A percentile compares a stretch with the other conserved stretches of the same genome.
Evolutionary conservation across 2,888 invertebrate species (phyloP).

Genomic region (Agelastica alni): DNA sequence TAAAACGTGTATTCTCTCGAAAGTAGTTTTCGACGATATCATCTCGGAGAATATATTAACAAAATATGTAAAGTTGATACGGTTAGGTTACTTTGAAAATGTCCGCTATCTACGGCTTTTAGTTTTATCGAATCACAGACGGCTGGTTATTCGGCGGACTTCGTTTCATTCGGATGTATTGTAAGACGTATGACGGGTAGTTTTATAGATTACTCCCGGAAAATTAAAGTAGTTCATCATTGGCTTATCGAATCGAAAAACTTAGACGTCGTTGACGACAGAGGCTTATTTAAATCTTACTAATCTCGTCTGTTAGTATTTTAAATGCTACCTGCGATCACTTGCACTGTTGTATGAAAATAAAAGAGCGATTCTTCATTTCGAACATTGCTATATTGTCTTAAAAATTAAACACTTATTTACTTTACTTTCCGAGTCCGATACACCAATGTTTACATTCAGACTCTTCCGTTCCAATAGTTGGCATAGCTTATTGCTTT

Average conservation of each 20-base stretch:
- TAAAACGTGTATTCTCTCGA: slow-evolving; percentile 21
- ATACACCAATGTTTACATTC: too few species aligned
- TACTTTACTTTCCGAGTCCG: too few species aligned
- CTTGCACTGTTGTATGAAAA: too few species aligned
- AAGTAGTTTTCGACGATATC: slow-evolving; percentile 19
- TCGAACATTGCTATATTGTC: too few species aligned
- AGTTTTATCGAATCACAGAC: slow-evolving; percentile 17
- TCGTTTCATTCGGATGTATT: slow-evolving; percentile 15
- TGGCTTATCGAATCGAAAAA: slow-evolving; percentile 19
- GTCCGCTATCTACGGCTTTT: slow-evolving; percentile 21
- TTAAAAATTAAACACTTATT: too few species aligned
- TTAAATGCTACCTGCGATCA: too few species aligned
- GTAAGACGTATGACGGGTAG: slow-evolving; percentile 18
- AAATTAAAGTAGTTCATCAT: slow-evolving; percentile 23
- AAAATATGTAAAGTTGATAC: slow-evolving; percentile 24
- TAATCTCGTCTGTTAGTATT: too few species aligned
- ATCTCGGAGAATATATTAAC: slow-evolving; percentile 23
- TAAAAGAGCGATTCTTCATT: too few species aligned
- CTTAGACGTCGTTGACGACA: slow-evolving; percentile 11
- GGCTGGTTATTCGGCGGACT: slow-evolving; percentile 18
- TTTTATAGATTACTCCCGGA: slow-evolving; percentile 22
- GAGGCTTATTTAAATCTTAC: too few species aligned
- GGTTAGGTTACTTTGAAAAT: slow-evolving; percentile 19
- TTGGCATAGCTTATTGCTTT: too few species aligned
- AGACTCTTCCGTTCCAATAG: too few species aligned